Conservation (phyloP, 1,140 invertebrate species). For the Heliothis virescens region DNA sequence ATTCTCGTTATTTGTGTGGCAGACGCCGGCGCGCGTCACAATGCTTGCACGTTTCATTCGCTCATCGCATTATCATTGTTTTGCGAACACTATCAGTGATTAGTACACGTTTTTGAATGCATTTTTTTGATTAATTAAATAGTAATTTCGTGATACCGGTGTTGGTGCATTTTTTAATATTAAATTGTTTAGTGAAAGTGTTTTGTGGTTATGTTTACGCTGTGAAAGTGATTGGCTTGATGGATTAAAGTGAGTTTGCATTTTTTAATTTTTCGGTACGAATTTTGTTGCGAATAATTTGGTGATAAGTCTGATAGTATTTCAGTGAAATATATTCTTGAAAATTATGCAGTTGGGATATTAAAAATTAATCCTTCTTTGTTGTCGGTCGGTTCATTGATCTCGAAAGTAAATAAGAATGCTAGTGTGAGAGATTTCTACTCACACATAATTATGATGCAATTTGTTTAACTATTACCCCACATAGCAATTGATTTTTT, state of each 20-base stretch:
- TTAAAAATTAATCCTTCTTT: too few species aligned
- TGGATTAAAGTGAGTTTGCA: slow-evolving; percentile 14
- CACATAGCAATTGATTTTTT: too few species aligned
- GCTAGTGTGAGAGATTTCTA: too few species aligned
- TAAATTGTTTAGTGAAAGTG: not conserved
- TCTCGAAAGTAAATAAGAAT: not conserved
- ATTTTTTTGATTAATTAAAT: slow-evolving; percentile 31
- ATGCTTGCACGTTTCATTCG: not conserved
- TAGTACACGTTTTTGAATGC: not conserved
- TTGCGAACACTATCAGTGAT: slow-evolving; percentile 15
- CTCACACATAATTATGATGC: too few species aligned
- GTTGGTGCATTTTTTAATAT: not conserved
- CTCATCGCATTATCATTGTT: slow-evolving; percentile 30
- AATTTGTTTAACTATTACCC: too few species aligned
- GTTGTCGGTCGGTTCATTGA: not conserved
- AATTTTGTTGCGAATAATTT: not conserved
- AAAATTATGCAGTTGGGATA: too few species aligned
- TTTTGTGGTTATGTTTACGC: not conserved
- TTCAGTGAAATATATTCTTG: too few species aligned
- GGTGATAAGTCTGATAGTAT: too few species aligned
- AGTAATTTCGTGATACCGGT: slow-evolving; percentile 6
- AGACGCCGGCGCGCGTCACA: not conserved
- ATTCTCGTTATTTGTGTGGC: slow-evolving; percentile 13
- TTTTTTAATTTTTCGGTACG: not conserved
- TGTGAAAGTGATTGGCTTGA: not conserved